Percentiles rank a stretch among this genome's conserved stretches.
Conservation (phyloP, 2,888 invertebrate genomes). For the Agrochola lota region DNA sequence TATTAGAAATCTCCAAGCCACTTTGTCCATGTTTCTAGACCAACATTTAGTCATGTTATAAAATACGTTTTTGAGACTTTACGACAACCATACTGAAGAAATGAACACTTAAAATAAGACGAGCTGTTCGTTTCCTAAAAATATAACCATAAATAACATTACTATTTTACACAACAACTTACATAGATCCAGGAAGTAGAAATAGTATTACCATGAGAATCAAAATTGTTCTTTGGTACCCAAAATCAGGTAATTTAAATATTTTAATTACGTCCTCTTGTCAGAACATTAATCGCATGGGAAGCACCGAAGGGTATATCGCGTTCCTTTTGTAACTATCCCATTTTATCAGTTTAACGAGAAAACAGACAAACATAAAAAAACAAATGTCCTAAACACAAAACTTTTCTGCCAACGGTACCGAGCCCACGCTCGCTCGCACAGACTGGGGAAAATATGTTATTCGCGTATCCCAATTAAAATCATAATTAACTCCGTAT, state of each 20-base stretch:
- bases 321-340: background rate
- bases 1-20: background rate
- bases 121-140: too few relatives aligned
- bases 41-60: background rate
- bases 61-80: background rate
- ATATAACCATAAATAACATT: background rate
- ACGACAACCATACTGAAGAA: background rate
- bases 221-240: background rate
- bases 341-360: background rate
- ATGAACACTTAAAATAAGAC: background rate
- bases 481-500: conserved; percentile 87
- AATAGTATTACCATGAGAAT: background rate
- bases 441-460: conserved; percentile 80
- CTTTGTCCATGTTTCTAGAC: background rate
- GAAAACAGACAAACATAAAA: background rate
- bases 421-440: conserved; percentile 63
- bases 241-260: background rate
- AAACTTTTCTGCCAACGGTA: conserved; percentile 65
- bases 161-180: background rate
- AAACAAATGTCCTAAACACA: background rate
- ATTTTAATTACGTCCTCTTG: too few relatives aligned
- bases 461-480: conserved; percentile 85
- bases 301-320: background rate
- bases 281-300: background rate
- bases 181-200: background rate